Evolutionary conservation across 2,797 vertebrate genomes (phyloP).

Genomic region (Sebastes alutus): DNA sequence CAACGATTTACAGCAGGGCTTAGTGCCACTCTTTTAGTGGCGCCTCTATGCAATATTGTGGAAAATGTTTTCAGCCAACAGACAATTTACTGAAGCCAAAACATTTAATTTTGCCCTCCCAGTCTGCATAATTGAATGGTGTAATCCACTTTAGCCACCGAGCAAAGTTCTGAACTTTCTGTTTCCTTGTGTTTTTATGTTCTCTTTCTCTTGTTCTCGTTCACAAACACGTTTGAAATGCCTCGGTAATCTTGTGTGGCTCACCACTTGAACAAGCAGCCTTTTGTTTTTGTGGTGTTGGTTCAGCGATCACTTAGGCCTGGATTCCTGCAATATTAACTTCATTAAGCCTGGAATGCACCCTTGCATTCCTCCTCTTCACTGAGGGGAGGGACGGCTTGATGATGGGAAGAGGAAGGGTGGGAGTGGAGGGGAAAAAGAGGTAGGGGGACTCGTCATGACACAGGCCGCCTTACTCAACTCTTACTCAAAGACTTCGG

Average conservation of each 20-base stretch:
- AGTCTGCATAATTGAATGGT: conserved; percentile 40
- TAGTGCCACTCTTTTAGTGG: background rate
- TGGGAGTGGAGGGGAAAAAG: conserved; percentile 39
- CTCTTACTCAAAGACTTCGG: conserved; percentile 30
- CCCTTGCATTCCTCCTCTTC: conserved; percentile 82
- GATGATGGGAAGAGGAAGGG: conserved; percentile 67
- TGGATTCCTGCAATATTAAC: conserved; percentile 89
- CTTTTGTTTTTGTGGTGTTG: conserved; percentile 87
- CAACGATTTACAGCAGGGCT: background rate
- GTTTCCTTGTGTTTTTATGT: conserved; percentile 29
- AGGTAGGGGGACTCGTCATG: conserved; percentile 33
- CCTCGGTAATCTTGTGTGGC: conserved; percentile 73
- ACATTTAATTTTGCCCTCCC: background rate
- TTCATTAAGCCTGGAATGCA: conserved; percentile 92
- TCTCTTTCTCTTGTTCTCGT: conserved; percentile 22
- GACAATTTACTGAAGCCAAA: background rate
- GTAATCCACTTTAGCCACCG: conserved; percentile 57
- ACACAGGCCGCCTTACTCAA: conserved; percentile 45
- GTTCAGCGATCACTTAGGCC: conserved; percentile 80
- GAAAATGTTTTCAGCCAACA: background rate
- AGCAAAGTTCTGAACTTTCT: conserved; percentile 47
- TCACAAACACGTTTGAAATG: conserved; percentile 61
- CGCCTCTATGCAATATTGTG: background rate
- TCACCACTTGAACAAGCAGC: conserved; percentile 77
- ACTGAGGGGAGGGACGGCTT: conserved; percentile 74